phyloP scores from a whole-genome alignment of 1,140 invertebrate genomes.

The Drosophila tsacasi region DNA sequence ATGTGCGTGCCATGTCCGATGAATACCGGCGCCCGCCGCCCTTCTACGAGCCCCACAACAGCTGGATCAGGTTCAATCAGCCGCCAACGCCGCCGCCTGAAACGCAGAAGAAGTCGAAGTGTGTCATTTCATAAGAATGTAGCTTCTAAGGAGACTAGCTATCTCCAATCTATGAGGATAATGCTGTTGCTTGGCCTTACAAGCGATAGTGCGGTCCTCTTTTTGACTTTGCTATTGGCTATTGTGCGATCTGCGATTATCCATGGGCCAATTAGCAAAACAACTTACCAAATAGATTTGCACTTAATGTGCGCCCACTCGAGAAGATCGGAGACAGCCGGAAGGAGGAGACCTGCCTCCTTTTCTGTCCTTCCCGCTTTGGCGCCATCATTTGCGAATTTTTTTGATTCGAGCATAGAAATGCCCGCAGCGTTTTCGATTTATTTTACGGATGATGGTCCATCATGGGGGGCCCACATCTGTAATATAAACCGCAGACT shows the following conservation, averaged over 20 bases:
- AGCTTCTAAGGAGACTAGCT: constrained; percentile 19
- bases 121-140: constrained; percentile 60
- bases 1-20: background rate
- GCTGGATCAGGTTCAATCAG: background rate
- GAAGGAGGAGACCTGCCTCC: too few relatives aligned
- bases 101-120: constrained; percentile 26
- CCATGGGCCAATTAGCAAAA: constrained; percentile 52
- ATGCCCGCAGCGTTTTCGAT: background rate
- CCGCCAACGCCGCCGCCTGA: background rate
- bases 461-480: background rate
- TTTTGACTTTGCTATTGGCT: constrained; percentile 58
- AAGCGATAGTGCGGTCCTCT: constrained; percentile 24
- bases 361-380: background rate
- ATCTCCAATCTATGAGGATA: constrained; percentile 31
- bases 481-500: background rate
- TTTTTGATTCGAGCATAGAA: constrained; percentile 34
- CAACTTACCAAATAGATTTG: constrained; percentile 40
- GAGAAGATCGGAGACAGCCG: background rate
- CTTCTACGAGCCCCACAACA: background rate
- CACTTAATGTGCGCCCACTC: constrained; percentile 20
- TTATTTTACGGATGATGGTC: constrained; percentile 3
- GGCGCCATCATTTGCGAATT: constrained; percentile 26
- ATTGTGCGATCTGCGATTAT: constrained; percentile 42
- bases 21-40: constrained; percentile 33
- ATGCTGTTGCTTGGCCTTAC: constrained; percentile 15